phyloP scores from a whole-genome alignment of 2,888 invertebrate species.

The Leucania comma region DNA sequence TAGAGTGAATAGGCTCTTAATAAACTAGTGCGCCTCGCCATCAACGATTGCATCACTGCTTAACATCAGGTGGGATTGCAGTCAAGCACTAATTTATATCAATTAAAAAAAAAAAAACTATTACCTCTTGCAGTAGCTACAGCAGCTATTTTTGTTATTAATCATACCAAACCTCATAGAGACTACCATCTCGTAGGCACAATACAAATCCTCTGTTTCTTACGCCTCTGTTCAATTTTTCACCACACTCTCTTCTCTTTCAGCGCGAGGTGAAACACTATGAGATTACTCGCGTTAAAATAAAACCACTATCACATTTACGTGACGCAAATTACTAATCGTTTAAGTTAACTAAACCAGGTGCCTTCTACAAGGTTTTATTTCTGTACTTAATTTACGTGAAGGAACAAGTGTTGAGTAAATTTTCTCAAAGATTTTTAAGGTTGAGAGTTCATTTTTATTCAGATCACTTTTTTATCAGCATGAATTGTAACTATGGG shows the following conservation, averaged over 20 bases:
- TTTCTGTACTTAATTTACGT: constrained; percentile 19
- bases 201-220: background rate
- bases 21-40: too few species aligned
- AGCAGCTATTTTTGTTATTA: too few species aligned
- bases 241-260: constrained; percentile 49
- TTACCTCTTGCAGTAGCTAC: too few species aligned
- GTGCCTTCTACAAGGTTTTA: constrained; percentile 36
- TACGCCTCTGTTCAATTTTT: constrained; percentile 12
- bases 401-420: constrained; percentile 20
- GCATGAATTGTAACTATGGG: background rate
- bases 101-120: too few species aligned
- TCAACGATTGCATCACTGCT: too few species aligned
- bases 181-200: constrained; percentile 1
- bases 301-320: constrained; percentile 65
- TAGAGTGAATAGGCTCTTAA: too few species aligned
- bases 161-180: constrained; percentile 1
- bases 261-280: constrained; percentile 64
- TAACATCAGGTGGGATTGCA: too few species aligned
- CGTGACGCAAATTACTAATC: constrained; percentile 64
- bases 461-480: background rate
- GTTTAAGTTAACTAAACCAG: constrained; percentile 36
- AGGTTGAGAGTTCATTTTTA: constrained; percentile 11
- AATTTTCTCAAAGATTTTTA: constrained; percentile 1
- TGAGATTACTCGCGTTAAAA: constrained; percentile 68
- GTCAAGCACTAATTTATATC: too few species aligned